These are phyloP conservation scores for Monodelphis domestica DNA, from an alignment of 2,797 vertebrate species.

Conservation along the genomic window DNA sequence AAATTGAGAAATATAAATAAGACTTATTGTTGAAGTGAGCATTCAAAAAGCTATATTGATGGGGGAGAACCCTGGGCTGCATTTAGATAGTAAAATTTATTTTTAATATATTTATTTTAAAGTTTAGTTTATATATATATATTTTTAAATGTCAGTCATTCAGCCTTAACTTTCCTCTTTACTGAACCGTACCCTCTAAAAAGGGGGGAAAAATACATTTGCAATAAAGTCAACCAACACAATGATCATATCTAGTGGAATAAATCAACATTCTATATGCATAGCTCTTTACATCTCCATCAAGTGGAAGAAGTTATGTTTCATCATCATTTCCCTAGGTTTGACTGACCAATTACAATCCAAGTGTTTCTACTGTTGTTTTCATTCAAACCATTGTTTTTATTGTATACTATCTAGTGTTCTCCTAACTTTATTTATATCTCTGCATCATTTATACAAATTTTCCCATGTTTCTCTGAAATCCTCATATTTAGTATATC, in stretches of 20 bases:
- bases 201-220: not conserved
- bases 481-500: not conserved
- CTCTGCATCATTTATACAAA: not conserved
- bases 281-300: not conserved
- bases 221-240: not conserved
- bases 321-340: not conserved
- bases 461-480: not conserved
- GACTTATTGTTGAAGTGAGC: not conserved
- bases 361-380: not conserved
- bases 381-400: not conserved
- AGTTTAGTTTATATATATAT: not conserved
- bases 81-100: not conserved
- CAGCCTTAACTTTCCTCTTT: not conserved
- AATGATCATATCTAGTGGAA: not conserved
- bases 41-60: not conserved
- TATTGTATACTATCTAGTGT: not conserved
- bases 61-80: not conserved
- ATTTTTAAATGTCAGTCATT: not conserved
- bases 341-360: not conserved
- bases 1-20: not conserved
- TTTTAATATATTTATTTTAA: not conserved
- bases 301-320: not conserved
- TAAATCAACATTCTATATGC: not conserved
- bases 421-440: not conserved
- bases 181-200: not conserved